phyloP scores from a whole-genome alignment of 2,888 invertebrate species.

The Chrysomela aeneicollis region DNA sequence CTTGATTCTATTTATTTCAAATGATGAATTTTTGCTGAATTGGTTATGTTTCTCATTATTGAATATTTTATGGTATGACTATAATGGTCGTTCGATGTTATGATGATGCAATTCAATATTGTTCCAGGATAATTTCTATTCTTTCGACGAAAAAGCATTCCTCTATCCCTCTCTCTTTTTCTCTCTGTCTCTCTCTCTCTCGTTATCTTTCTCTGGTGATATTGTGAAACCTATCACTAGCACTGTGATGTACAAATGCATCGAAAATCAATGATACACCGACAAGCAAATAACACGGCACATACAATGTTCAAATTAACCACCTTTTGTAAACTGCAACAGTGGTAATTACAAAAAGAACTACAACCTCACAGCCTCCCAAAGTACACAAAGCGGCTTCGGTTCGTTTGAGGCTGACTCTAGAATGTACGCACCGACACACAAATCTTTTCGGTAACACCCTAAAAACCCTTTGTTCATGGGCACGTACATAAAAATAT shows the following conservation, averaged over 20 bases:
- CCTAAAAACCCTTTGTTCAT: slow-evolving; percentile 25
- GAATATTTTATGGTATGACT: too few species aligned
- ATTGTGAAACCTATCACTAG: background rate
- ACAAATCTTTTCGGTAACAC: slow-evolving; percentile 12
- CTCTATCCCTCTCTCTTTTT: too few species aligned
- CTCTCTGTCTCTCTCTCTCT: too few species aligned
- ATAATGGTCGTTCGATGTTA: too few species aligned
- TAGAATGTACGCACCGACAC: background rate
- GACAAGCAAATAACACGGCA: background rate
- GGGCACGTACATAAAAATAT: slow-evolving; percentile 28
- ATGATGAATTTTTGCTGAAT: too few species aligned
- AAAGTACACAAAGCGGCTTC: background rate
- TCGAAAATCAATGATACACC: background rate
- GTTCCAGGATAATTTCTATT: too few species aligned
- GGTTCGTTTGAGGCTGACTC: background rate
- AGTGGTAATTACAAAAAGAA: background rate
- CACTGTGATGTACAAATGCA: background rate
- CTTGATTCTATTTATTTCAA: too few species aligned
- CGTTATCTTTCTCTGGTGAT: too few species aligned
- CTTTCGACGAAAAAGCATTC: too few species aligned
- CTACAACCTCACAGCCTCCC: background rate
- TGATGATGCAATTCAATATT: too few species aligned
- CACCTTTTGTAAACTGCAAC: background rate
- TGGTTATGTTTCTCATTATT: too few species aligned
- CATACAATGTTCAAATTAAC: background rate